Evolutionary conservation across 2,113 vertebrate genomes (phyloP), one percentile per base, ranked within the genome.

Genomic region (Sigmodon hispidus): DNA sequence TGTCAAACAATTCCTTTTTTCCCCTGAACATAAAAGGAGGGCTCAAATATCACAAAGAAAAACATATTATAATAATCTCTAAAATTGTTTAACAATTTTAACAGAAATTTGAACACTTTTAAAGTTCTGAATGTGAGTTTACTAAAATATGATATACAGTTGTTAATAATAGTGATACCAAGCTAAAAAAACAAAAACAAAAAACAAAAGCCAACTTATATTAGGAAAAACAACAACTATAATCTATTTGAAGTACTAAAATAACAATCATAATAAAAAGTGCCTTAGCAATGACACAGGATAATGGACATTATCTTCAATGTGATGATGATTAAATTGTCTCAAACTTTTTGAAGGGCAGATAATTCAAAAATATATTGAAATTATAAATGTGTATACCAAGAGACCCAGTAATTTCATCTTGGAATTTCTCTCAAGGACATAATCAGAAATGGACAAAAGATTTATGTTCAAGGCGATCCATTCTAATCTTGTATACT

Each of bases 21-120:
- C 76, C 3, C 65, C 17, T 72, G 4, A 65, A 89, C 77, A 70
- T 40, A 94, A 87, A 61, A 43, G 5, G 29, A 21, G 5, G 70
- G 36, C 70, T 40, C 12, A 79, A 79, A 89, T 3, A 83, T 4
- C 55, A 81, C 17, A 87, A 48, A 90, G 31, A 81, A 52, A 45
- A 29, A 9, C 57, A 24, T 72, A 43, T 65, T 83, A 52, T 21
- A 70, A 65, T 87, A 93, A 61, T 26, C 17, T 61, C 1, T 63
- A 19, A 86, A 89, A 52, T 70, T 73, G 48, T 45, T 91, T 87
- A 55, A 89, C 3, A 50, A 17, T 79, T 31, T 86, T n/a, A n/a
- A n/a, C n/a, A n/a, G n/a, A n/a, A n/a, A n/a, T n/a, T 93, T 89
- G 24, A 59, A 43, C 52, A 92, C n/a, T 81, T 91, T 85, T 67